phyloP scores from a whole-genome alignment of 2,113 vertebrate genomes.

The Plectropomus leopardus region DNA sequence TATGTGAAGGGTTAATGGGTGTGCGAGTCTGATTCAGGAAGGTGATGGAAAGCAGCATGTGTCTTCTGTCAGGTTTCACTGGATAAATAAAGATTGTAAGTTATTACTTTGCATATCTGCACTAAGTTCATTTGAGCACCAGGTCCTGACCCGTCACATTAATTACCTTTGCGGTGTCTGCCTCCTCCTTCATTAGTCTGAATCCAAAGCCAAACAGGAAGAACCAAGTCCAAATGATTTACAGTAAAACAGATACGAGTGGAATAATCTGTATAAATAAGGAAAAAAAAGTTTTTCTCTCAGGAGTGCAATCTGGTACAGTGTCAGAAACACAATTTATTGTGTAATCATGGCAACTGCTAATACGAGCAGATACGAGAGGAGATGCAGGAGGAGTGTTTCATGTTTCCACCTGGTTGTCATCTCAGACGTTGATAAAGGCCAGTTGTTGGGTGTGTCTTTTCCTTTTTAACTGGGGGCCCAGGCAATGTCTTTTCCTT shows the following conservation, averaged over 20 bases:
- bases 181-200: conserved; percentile 52
- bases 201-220: conserved; percentile 76
- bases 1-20: conserved; percentile 6
- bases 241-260: conserved; percentile 62
- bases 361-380: conserved; percentile 4
- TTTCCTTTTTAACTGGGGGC: not conserved
- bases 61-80: conserved; percentile 37
- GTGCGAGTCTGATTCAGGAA: conserved; percentile 6
- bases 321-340: conserved; percentile 40
- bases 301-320: conserved; percentile 29
- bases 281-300: conserved; percentile 35
- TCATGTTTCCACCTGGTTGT: conserved; percentile 61
- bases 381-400: conserved; percentile 18
- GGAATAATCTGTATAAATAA: conserved; percentile 52
- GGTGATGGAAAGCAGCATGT: conserved; percentile 52
- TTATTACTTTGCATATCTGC: conserved; percentile 62
- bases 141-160: conserved; percentile 53
- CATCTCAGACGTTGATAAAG: conserved; percentile 43
- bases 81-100: conserved; percentile 62
- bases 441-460: conserved; percentile 35
- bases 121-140: conserved; percentile 26
- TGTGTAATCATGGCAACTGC: conserved; percentile 7
- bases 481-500: not conserved
- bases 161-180: conserved; percentile 30
- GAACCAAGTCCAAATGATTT: conserved; percentile 64